These are phyloP conservation scores for Pristionchus arcanus DNA, from an alignment of 2,888 invertebrate species.

Conservation along the genomic window DNA sequence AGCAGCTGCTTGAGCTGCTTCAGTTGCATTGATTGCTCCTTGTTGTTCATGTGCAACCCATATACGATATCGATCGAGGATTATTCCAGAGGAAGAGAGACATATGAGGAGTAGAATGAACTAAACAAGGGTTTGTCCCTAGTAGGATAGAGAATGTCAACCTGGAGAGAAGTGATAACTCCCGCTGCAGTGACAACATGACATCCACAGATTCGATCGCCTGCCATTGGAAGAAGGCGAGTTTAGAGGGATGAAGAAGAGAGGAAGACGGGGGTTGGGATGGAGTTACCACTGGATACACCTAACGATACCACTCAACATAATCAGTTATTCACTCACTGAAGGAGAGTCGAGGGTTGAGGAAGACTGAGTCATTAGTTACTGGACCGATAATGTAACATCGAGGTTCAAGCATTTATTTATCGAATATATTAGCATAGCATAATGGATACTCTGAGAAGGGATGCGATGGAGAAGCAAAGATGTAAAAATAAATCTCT, in stretches of 20 bases:
- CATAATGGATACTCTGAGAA: not conserved
- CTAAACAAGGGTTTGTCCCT: constrained; percentile 50
- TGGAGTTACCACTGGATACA: constrained; percentile 9
- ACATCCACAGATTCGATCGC: constrained; percentile 71
- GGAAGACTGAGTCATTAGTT: not conserved
- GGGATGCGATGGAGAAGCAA: not conserved
- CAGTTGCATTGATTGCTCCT: constrained; percentile 64
- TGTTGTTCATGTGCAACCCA: constrained; percentile 65
- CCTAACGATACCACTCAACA: constrained; percentile 7
- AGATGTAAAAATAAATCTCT: constrained; percentile 29
- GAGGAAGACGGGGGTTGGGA: not conserved
- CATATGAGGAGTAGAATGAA: constrained; percentile 66
- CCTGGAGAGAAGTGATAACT: constrained; percentile 69
- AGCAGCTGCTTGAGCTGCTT: constrained; percentile 60
- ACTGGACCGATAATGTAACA: constrained; percentile 7
- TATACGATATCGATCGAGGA: constrained; percentile 68
- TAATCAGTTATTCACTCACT: not conserved
- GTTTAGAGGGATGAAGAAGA: not conserved
- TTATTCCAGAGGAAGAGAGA: constrained; percentile 65
- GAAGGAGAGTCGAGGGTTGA: not conserved
- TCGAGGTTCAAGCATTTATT: not conserved
- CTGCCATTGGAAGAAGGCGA: constrained; percentile 23
- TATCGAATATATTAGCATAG: constrained; percentile 13
- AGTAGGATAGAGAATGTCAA: not conserved
- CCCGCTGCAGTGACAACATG: constrained; percentile 73